These are phyloP conservation scores for Diceros bicornis DNA, from an alignment of 2,797 vertebrate species.

Conservation along the genomic window DNA sequence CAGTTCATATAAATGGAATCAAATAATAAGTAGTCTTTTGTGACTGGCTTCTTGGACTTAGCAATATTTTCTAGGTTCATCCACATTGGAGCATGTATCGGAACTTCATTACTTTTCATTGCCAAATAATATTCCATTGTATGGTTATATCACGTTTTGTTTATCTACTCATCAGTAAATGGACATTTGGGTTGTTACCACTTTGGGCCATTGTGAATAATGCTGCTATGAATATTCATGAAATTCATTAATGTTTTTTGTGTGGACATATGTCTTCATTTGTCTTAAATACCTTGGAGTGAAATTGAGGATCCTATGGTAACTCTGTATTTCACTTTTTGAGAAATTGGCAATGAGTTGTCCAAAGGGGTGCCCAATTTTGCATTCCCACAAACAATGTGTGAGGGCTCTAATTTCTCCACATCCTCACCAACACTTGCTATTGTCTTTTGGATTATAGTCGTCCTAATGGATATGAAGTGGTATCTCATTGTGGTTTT, in stretches of 20 bases:
- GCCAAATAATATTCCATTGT: not conserved
- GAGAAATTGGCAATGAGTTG: not conserved
- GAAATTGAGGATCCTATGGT: not conserved
- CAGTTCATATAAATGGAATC: not conserved
- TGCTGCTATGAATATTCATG: not conserved
- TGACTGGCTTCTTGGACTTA: not conserved
- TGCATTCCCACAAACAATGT: not conserved
- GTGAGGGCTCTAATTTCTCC: not conserved
- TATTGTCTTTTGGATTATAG: not conserved
- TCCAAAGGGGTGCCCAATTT: not conserved
- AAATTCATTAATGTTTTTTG: not conserved
- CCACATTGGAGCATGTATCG: not conserved
- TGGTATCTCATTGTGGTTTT: not conserved
- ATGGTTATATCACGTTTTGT: not conserved
- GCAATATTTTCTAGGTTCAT: not conserved
- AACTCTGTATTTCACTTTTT: constrained; percentile 22
- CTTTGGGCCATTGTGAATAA: not conserved
- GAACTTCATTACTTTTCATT: not conserved
- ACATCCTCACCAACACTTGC: not conserved
- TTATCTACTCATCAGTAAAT: constrained; percentile 5
- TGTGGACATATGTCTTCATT: not conserved
- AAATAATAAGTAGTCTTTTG: not conserved
- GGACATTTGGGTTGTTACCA: not conserved
- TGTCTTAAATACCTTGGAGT: not conserved
- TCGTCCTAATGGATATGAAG: not conserved